Percentiles rank a stretch among this genome's conserved stretches.
phyloP scores from a whole-genome alignment of 2,888 invertebrate genomes.

The Cetonia aurata region DNA sequence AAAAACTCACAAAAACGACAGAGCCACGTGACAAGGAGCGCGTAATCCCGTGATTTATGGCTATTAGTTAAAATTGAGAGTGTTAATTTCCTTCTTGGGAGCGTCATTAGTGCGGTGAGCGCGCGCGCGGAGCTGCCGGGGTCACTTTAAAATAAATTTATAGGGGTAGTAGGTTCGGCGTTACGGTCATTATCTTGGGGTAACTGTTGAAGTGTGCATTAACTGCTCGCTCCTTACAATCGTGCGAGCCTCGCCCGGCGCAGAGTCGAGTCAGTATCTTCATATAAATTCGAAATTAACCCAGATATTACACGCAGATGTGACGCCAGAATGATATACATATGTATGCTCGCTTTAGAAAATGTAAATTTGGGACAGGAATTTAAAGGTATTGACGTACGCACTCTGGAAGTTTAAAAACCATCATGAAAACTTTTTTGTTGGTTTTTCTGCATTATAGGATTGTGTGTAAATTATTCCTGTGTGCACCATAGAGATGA shows the following conservation, averaged over 20 bases:
- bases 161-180: constrained; percentile 26
- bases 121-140: constrained; percentile 10
- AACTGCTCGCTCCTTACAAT: constrained; percentile 33
- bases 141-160: constrained; percentile 40
- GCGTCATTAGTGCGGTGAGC: constrained; percentile 32
- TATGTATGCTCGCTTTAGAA: constrained; percentile 15
- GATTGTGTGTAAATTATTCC: no score
- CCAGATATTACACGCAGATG: constrained; percentile 34
- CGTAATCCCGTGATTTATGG: constrained; percentile 28
- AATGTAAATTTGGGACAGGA: constrained; percentile 17
- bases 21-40: constrained; percentile 8
- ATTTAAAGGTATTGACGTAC: constrained; percentile 5
- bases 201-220: constrained; percentile 39
- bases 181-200: constrained; percentile 37
- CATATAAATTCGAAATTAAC: constrained; percentile 38
- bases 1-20: constrained; percentile 31
- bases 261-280: constrained; percentile 3
- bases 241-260: constrained; percentile 1
- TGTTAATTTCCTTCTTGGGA: constrained; percentile 39
- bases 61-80: constrained; percentile 38
- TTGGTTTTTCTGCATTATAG: no score
- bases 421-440: not conserved
- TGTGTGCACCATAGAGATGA: no score
- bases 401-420: constrained; percentile 16
- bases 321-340: constrained; percentile 28